Base-by-base conservation (phyloP, 2,113 vertebrate species). In the Ciconia maguari region DNA sequence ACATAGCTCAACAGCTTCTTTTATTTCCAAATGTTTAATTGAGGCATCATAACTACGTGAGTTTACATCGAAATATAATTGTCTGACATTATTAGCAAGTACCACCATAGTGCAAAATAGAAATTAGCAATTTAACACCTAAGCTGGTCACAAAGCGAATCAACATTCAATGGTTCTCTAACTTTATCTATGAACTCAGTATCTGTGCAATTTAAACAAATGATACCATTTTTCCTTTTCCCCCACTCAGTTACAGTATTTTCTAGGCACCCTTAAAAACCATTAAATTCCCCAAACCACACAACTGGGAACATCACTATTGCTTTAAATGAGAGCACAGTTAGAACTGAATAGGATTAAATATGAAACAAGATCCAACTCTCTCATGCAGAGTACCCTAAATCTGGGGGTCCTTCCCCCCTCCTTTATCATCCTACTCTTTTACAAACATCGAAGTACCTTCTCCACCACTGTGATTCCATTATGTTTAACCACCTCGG, bases 21-120 rank as follows among this genome's bases (percentile, higher is more conserved):
- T 87, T 66, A 65, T 80, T 91, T 94, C 48, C n/a, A 94, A 96
- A 44, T 3, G 4, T 68, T 89, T 89, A 95, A 96, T 94, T 96
- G 93, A 94, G 60, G 32, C 46, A 87, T 68, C 55, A 20, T 41
- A 95, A 95, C 52, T 78, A 41, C 46, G 42, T 61, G 24, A 92
- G 51, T 3, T 90, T 72, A 87, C 21, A 91, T 83, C 58, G 96
- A 68, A 87, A 90, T 83, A 71, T 38, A 76, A 92, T 75, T 68
- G 30, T 51, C 49, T 88, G 27, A 76, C 51, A 85, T 60, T 92
- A 90, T 82, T 92, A 93, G 49, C 34, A 51, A 87, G n/a, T 83
- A 91, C 41, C 61, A 76, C 80, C 66, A 75, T 16, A 71, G 29
- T 36, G 42, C 17, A 83, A 89, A 94, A 89, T 2, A 85, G 26